Base-by-base conservation (phyloP, 2,888 invertebrate species). In the Hirtodrosophila alboralis region DNA sequence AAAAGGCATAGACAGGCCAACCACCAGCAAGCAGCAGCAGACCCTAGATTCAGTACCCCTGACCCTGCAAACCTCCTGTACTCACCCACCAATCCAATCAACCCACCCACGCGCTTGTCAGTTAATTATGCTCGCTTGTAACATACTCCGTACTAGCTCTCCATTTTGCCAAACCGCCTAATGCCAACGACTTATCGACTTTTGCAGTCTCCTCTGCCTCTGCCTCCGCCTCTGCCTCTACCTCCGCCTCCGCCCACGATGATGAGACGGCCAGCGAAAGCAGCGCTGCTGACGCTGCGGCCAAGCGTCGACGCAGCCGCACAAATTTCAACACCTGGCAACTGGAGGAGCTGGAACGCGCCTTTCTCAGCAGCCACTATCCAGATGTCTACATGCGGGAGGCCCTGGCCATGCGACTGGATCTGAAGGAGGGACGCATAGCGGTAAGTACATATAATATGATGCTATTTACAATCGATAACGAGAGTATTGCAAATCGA, bases 371-470 rank as follows among this genome's bases (percentile, higher is more conserved):
- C 65, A 92, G 92, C 73, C 91, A 91, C 63, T 99, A 99, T 92
- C 99, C 99, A 0, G 99, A 99, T 90, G 98, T 99, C 77, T 99
- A 98, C 93, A 98, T 99, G 98, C 93, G 99, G 77, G 99, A 99
- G 90, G 96, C 98, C 0, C 92, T 99, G 58, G 99, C 99, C 27
- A 95, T 98, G 94, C 93, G 98, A 81, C 93, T 99, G 62, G 98
- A 98, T 90, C 94, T 99, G 61, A 97, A 98, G 88, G 99, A 99
- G 91, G 98, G 98, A 89, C 93, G 99, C 89, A 98, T 99, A 60
- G 99, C 99, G 93, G 99, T 98, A 92, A 95, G 96, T 86, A 64
- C n/a, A n/a, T n/a, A n/a, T n/a, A n/a, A n/a, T 48, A 77, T 69
- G 69, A 77, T 60, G 62, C 14, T 10, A 5, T 1, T 1, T 1